Evolutionary conservation across 1,140 invertebrate species (phyloP).

Genomic region (Zaprionus taronus): DNA sequence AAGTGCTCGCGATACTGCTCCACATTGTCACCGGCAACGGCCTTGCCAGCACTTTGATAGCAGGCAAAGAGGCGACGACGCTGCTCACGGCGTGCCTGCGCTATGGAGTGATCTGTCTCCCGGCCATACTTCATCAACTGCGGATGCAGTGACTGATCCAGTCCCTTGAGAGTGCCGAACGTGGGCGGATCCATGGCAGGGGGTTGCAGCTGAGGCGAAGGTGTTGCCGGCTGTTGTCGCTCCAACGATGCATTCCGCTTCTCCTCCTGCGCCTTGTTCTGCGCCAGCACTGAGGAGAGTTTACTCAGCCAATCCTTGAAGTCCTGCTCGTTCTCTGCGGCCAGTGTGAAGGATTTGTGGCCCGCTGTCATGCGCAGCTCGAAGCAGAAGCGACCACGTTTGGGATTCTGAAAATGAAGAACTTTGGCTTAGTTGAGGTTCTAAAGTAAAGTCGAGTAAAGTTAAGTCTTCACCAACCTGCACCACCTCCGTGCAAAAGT

Average conservation of each 20-base stretch:
- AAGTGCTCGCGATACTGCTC: slow-evolving; percentile 91
- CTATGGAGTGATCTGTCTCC: slow-evolving; percentile 94
- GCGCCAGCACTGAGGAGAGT: slow-evolving; percentile 90
- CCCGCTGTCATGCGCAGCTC: slow-evolving; percentile 93
- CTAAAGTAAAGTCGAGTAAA: not conserved
- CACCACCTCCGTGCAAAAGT: slow-evolving; percentile 95
- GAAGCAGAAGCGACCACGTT: slow-evolving; percentile 94
- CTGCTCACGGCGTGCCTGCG: slow-evolving; percentile 90
- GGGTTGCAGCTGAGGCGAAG: slow-evolving; percentile 53
- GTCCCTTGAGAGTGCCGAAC: slow-evolving; percentile 92
- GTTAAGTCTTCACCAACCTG: slow-evolving; percentile 85
- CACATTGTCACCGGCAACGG: slow-evolving; percentile 85
- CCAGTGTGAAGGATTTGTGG: slow-evolving; percentile 92
- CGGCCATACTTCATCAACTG: slow-evolving; percentile 92
- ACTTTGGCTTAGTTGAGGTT: not conserved
- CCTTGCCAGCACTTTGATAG: slow-evolving; percentile 66
- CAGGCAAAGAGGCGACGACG: slow-evolving; percentile 89
- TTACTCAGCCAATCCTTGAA: slow-evolving; percentile 93
- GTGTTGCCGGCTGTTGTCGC: slow-evolving; percentile 86
- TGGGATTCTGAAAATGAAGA: slow-evolving; percentile 88
- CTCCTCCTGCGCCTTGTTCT: slow-evolving; percentile 90
- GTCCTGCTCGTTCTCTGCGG: slow-evolving; percentile 94
- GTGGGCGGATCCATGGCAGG: slow-evolving; percentile 68
- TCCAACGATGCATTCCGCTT: slow-evolving; percentile 88
- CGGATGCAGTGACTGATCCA: slow-evolving; percentile 96